Conservation (phyloP, 2,888 invertebrate genomes). For the Aphidius colemani region DNA sequence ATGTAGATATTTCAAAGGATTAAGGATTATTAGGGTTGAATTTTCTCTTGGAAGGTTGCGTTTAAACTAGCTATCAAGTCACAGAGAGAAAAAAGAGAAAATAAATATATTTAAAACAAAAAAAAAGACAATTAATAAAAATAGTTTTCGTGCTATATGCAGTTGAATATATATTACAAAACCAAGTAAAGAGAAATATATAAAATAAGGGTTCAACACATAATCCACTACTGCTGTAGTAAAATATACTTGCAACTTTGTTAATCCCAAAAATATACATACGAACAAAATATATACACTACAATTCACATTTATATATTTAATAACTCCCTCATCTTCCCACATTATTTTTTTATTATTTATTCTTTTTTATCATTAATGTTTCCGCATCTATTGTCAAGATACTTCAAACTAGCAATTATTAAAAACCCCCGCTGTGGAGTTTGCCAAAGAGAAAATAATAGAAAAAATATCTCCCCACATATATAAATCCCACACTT, state of each 20-base stretch:
- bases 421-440: constrained; percentile 6
- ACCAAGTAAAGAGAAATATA: too few relatives aligned
- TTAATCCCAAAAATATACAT: constrained; percentile 10
- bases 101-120: too few relatives aligned
- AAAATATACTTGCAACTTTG: not conserved
- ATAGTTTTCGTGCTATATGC: too few relatives aligned
- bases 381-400: constrained; percentile 5
- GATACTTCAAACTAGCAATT: constrained; percentile 13
- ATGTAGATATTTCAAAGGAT: not conserved
- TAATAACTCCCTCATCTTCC: constrained; percentile 19
- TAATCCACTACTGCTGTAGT: constrained; percentile 5
- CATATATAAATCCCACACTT: too few relatives aligned
- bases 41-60: not conserved
- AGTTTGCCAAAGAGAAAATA: not conserved
- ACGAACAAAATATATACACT: too few relatives aligned
- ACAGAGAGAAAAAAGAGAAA: too few relatives aligned
- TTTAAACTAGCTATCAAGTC: too few relatives aligned
- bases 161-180: too few relatives aligned
- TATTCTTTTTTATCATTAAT: not conserved
- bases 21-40: constrained; percentile 1
- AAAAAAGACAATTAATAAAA: too few relatives aligned
- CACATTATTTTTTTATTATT: not conserved
- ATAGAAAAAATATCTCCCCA: not conserved
- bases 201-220: constrained; percentile 11
- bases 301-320: not conserved